Evolutionary conservation across 2,888 invertebrate species (phyloP), one percentile per base, ranked within the genome.

Genomic region (Lithophane leautieri): DNA sequence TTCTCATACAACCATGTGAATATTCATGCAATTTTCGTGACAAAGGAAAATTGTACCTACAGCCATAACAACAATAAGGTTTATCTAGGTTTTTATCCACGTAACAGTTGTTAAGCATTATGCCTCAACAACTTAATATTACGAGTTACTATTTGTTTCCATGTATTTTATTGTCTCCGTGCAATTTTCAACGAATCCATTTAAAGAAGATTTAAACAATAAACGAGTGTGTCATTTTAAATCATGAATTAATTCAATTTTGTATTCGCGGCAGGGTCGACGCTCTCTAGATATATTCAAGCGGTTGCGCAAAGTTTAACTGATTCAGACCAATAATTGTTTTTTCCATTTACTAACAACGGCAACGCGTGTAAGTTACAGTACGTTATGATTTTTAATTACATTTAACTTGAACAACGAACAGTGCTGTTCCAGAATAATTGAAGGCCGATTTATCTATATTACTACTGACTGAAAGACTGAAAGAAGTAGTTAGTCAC

Each of bases 41-140:
- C 79, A 81, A 86, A 76, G 60, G 70, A 71, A 82, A 84, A 88
- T 82, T 80, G 76, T 76, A 68, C n/a, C 54, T 54, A n/a, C 44
- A 66, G 63, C 58, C 66, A 72, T 81, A 78, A 78, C 54, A 68
- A 73, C 74, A 78, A 86, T 80, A 78, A 44, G 52, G 22, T 70
- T 50, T 58, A 78, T 73, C 58, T 85, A 73, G 62, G 73, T 60
- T 63, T 50, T 78, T 47, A 58, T 54, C 22, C 54, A 62, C 34
- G 28, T 78, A 58, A 66, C 66, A 58, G 61, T 56, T 54, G 44
- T 50, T 66, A 80, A 80, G 28, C 62, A 71, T 83, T 70, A 52
- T 65, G 50, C 67, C 44, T 66, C 42, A 63, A 81, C 25, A 72
- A 70, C 44, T 67, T 67, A 58, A 44, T 72, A 67, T 47, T 28